These are phyloP conservation scores for Scopus umbretta DNA, from an alignment of 2,113 vertebrate species.

Conservation along the genomic window DNA sequence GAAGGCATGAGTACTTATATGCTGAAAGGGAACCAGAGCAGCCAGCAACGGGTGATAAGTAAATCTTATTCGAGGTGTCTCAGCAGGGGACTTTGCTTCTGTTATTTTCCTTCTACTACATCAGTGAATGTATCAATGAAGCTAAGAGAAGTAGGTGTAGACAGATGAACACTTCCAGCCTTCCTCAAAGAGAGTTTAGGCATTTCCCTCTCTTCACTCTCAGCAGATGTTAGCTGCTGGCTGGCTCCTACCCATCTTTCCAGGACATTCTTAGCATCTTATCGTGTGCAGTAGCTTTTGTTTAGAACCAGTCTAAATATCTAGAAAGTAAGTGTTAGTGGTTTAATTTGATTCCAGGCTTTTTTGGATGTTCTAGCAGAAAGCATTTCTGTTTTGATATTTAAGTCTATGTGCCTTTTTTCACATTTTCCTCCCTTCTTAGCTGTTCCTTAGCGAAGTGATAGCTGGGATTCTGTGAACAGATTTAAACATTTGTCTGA, in stretches of 20 bases:
- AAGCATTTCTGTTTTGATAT: not conserved
- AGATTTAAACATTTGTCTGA: not conserved
- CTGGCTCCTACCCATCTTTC: not conserved
- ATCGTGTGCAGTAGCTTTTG: not conserved
- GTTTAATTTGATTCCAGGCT: not conserved
- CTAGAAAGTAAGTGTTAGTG: fast-evolving
- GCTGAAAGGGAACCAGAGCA: not conserved
- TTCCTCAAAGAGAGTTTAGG: not conserved
- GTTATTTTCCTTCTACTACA: not conserved
- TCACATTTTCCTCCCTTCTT: not conserved
- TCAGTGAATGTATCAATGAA: not conserved
- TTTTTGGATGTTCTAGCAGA: not conserved
- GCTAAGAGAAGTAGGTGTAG: not conserved
- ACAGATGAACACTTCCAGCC: too few relatives aligned
- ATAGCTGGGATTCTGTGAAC: not conserved
- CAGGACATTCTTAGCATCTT: not conserved
- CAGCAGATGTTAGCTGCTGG: not conserved
- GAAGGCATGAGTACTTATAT: not conserved
- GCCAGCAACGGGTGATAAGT: not conserved
- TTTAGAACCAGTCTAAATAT: not conserved
- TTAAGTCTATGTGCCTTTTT: fast-evolving
- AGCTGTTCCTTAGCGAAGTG: not conserved
- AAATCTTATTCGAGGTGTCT: not conserved
- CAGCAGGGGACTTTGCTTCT: not conserved
- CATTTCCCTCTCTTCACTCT: not conserved